A percentile compares a stretch with the other conserved stretches of the same genome.
These are phyloP conservation scores for Brachionus koreanus DNA, from an alignment of 1,140 invertebrate genomes.

Conservation along the genomic window DNA sequence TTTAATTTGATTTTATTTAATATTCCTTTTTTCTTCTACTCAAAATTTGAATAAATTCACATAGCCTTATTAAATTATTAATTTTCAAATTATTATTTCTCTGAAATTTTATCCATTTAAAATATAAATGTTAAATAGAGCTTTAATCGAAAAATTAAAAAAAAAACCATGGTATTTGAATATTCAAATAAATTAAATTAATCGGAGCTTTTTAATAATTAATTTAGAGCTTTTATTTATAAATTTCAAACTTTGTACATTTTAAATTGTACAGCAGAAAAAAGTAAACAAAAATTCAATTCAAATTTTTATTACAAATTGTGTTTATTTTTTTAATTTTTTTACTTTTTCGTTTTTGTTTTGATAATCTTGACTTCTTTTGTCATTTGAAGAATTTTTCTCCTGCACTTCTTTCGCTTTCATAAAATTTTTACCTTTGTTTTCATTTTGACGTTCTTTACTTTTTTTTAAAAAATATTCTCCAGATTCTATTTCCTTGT, in stretches of 20 bases:
- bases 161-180: too few species aligned
- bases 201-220: too few species aligned
- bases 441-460: slow-evolving; percentile 58
- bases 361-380: not conserved
- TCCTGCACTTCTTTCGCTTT: not conserved
- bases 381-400: not conserved
- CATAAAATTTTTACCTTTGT: slow-evolving; percentile 28
- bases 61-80: too few species aligned
- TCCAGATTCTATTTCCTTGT: slow-evolving; percentile 85
- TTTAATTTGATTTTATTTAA: too few species aligned
- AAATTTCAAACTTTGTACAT: not conserved
- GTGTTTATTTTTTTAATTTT: slow-evolving; percentile 10
- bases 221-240: too few species aligned
- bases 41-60: too few species aligned
- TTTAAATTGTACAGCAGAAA: not conserved
- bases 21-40: too few species aligned
- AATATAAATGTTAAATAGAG: too few species aligned
- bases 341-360: not conserved
- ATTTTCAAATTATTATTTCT: too few species aligned
- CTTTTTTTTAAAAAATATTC: slow-evolving; percentile 90
- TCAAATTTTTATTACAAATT: not conserved
- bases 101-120: too few species aligned
- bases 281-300: not conserved
- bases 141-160: too few species aligned
- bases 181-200: too few species aligned